A percentile compares a stretch with the other conserved stretches of the same genome.
Evolutionary conservation across 2,113 vertebrate species (phyloP).

Genomic region (Lipophrys pholis): DNA sequence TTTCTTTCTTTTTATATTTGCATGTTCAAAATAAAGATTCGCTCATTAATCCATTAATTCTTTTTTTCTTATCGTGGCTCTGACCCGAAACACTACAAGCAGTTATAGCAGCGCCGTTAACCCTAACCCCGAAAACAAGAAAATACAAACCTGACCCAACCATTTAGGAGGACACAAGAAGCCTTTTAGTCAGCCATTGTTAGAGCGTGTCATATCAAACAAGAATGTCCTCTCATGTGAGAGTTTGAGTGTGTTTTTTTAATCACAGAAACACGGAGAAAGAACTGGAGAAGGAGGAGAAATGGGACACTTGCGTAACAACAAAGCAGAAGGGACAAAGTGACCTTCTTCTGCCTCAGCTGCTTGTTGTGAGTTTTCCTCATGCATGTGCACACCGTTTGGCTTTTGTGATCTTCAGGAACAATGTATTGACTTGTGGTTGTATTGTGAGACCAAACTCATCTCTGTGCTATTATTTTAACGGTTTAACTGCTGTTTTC

Average conservation of each 20-base stretch:
- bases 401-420: too few relatives aligned
- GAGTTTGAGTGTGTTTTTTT: slow-evolving; percentile 1
- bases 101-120: not conserved
- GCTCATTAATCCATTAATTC: too few relatives aligned
- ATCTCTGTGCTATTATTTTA: too few relatives aligned
- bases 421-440: too few relatives aligned
- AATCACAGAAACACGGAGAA: slow-evolving; percentile 2
- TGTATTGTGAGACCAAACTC: too few relatives aligned
- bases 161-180: not conserved
- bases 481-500: too few relatives aligned
- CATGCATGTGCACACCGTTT: not conserved
- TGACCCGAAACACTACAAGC: too few relatives aligned
- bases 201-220: not conserved
- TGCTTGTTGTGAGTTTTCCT: slow-evolving; percentile 34
- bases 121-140: too few relatives aligned
- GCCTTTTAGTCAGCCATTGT: not conserved
- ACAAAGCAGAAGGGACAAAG: slow-evolving; percentile 52
- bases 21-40: too few relatives aligned
- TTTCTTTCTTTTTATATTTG: too few relatives aligned
- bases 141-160: not conserved
- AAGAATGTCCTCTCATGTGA: not conserved
- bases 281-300: slow-evolving; percentile 6
- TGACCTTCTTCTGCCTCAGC: slow-evolving; percentile 70
- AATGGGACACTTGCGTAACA: slow-evolving; percentile 65
- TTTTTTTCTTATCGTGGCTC: too few relatives aligned